Base-by-base conservation (phyloP, 2,888 invertebrate species). In the Steinernema scapterisci region DNA sequence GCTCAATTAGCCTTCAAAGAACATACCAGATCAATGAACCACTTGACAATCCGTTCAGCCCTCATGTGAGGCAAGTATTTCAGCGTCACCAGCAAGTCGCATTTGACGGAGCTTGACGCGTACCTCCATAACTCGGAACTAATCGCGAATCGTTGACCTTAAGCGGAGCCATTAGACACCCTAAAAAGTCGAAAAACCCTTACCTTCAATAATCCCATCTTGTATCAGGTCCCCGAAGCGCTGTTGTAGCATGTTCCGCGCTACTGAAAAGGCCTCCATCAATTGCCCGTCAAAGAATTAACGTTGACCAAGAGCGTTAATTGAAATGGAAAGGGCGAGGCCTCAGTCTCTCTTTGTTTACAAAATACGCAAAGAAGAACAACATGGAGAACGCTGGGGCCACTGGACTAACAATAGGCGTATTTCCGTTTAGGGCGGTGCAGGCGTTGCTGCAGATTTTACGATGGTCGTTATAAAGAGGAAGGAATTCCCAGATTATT, bases 71-170 rank as follows among this genome's bases (percentile, higher is more conserved):
- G 79, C 9, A 48, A 43, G 5, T 48, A 31, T 7, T 76, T 71
- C 63, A 86, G 73, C 0, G 82, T 82, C 38, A 85, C 71, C n/a
- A 85, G 75, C 0, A 85, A 75, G 72, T 84, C 85, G 52, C 84
- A 86, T 38, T 80, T 75, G 0, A 79, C 75, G 0, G 82, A 77
- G 9, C 80, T 79, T 16, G 78, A 75, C 5, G 85, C 83, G 74
- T 81, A 80, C 63, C 82, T 80, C 80, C 80, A 82, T 38, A 82
- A 43, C n/a, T 74, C 73, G 16, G 78, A 79, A 25, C 72, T 72
- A 7, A 80, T 25, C 3, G 78, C 77, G n/a, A 80, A 73, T 43
- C 78, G 71, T 54, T 79, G 79, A 45, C 76, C 76, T 76, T 16
- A 43, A 75, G n/a, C n/a, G n/a, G n/a, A n/a, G n/a, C n/a, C n/a